Base-by-base conservation (phyloP, 2,888 invertebrate species). In the Eremobia ochroleuca region DNA sequence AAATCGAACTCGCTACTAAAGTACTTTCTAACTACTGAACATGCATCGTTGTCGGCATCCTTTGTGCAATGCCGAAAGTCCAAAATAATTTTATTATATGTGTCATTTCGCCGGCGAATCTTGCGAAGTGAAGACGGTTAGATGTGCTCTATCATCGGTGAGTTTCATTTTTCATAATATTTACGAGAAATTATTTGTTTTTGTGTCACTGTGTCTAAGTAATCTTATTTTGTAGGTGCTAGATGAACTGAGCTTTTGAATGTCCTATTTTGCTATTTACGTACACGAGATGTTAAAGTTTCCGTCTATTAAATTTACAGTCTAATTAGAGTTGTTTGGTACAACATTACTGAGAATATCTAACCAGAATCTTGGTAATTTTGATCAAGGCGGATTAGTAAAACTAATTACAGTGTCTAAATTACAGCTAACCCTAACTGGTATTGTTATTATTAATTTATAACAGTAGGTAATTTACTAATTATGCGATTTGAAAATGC, bases 1-100 rank as follows among this genome's bases (percentile, higher is more conserved):
- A 59, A 87, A 86, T 88, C 81, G 52, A 88, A 88, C 84, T 18
- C 18, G n/a, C 25, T 15, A 40, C 43, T 6, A 34, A 28, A 5
- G 34, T 34, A 15, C 18, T 18, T 15, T 69, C 13, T 81, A 81
- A 82, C 73, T 67, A 76, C 87, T 80, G 37, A 70, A 75, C 85
- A 18, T 58, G 9, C 2, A 28, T 5, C 18, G 37, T 70, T 77
- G 76, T 64, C 88, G 89, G 88, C 85, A 81, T 76, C 75, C 88
- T 88, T 89, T 90, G 89, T 40, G 59, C 68, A 37, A 71, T 66
- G 86, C 89, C 89, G 90, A 88, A 89, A 88, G 77, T 37, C 68
- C 28, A 76, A 82, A 82, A 82, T 66, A 34, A 59, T 15, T 52
- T 66, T 52, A n/a, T 25, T 70, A 68, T 46, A 1, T 3, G 6